Evolutionary conservation across 2,888 invertebrate species (phyloP), one percentile per base, ranked within the genome.

Genomic region (Xestobium rufovillosum): DNA sequence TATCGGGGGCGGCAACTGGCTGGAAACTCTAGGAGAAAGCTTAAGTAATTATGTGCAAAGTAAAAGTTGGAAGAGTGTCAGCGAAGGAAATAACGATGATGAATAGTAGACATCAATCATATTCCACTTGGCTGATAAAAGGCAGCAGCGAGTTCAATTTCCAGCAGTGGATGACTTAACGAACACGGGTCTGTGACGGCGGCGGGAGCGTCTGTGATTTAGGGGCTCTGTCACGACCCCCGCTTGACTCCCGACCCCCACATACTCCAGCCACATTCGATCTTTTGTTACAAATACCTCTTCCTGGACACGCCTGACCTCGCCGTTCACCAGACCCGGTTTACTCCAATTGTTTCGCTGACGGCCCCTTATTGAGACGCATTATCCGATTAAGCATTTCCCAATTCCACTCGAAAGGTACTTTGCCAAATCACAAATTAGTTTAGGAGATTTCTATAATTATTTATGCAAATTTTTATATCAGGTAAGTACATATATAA

Each of bases 101-200:
- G 58, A 63, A 66, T 65, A 57, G 59, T 51, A 46, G 45, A 49
- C 65, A 66, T 65, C 65, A 65, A 65, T 66, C 65, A 66, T 63
- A 54, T 55, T 57, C 50, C 56, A 54, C 55, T 49, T 47, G 54
- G 48, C 44, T 52, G 50, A 53, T 51, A 50, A 49, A 40, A 41
- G 37, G 39, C 46, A 44, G 37, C 33, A 39, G 42, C 44, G 44
- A 42, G 49, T 47, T 49, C 49, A 47, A 47, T 47, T 49, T 49
- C 47, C 45, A 47, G 39, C 42, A 40, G 43, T 34, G 43, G 46
- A 43, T 45, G 45, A 48, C 49, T 49, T 49, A 47, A 46, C 47
- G 44, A 45, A 44, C 47, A 39, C 42, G 39, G 41, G 34, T 38
- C 39, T 39, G 41, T 47, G 49, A 47, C 47, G 45, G 43, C 44